Evolutionary conservation across 2,797 vertebrate species (phyloP).

Genomic region (Brachyalestes nurse): DNA sequence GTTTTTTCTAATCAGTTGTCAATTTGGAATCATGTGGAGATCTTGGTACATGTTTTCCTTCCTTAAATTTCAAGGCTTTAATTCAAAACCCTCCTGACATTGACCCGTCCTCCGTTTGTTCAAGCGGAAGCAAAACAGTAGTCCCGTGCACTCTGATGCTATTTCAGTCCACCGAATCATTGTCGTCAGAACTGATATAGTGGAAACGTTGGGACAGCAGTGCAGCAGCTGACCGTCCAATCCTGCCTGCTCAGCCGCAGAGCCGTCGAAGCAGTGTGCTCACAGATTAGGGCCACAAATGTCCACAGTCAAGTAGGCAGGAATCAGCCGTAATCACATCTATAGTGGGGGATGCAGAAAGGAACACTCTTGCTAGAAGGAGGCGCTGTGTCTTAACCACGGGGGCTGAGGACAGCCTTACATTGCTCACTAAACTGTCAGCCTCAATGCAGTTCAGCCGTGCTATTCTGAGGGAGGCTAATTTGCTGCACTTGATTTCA

Average conservation of each 20-base stretch:
- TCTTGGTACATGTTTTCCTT: not conserved
- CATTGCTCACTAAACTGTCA: slow-evolving; percentile 7
- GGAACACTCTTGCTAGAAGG: not conserved
- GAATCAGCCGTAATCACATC: slow-evolving; percentile 35
- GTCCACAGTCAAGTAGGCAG: slow-evolving; percentile 15
- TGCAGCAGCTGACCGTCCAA: slow-evolving; percentile 47
- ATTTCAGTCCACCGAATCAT: slow-evolving; percentile 75
- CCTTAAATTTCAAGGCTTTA: not conserved
- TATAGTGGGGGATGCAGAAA: slow-evolving; percentile 10
- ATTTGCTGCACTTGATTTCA: slow-evolving; percentile 14
- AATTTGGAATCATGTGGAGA: not conserved
- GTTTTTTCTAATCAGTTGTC: not conserved
- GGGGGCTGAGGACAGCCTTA: slow-evolving; percentile 12
- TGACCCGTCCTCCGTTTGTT: not conserved
- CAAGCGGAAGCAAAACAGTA: slow-evolving; percentile 66
- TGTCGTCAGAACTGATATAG: slow-evolving; percentile 65
- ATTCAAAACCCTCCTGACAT: not conserved
- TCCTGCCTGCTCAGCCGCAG: slow-evolving; percentile 11
- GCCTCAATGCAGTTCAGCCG: not conserved
- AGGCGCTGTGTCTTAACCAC: not conserved
- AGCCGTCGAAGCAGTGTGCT: slow-evolving; percentile 5
- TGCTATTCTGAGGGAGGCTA: not conserved
- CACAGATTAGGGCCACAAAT: slow-evolving; percentile 31
- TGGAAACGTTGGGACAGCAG: slow-evolving; percentile 65
- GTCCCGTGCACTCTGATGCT: slow-evolving; percentile 57